Conservation (phyloP, 2,888 invertebrate species). For the Meteorus colon region DNA sequence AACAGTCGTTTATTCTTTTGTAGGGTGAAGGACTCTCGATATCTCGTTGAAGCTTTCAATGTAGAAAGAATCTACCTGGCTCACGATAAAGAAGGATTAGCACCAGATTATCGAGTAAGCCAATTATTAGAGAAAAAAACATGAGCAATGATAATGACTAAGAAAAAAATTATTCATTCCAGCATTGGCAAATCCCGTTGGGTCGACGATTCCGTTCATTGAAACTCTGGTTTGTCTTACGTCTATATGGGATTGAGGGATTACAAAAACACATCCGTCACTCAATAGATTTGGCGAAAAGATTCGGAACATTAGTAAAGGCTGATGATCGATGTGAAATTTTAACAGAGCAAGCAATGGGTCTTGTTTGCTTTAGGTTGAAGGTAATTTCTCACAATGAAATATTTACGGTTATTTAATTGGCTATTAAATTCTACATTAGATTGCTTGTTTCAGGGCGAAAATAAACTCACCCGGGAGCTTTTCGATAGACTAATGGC, state of each 20-base stretch:
- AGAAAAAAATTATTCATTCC: constrained; percentile 65
- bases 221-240: constrained; percentile 94
- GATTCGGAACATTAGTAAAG: constrained; percentile 83
- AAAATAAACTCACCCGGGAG: constrained; percentile 81
- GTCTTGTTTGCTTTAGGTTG: constrained; percentile 92
- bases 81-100: constrained; percentile 80
- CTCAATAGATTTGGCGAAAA: constrained; percentile 83
- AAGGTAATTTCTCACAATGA: constrained; percentile 74
- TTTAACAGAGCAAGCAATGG: constrained; percentile 82
- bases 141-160: neutral
- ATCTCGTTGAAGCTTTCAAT: constrained; percentile 89
- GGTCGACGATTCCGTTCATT: constrained; percentile 91
- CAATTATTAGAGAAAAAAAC: neutral
- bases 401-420: constrained; percentile 8
- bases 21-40: constrained; percentile 86
- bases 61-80: constrained; percentile 93
- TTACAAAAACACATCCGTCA: constrained; percentile 85
- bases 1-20: constrained; percentile 31
- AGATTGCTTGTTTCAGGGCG: constrained; percentile 73
- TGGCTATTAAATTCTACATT: constrained; percentile 3
- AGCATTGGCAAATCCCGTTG: constrained; percentile 91
- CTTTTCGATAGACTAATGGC: constrained; percentile 83
- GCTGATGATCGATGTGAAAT: constrained; percentile 87
- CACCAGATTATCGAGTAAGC: constrained; percentile 78
- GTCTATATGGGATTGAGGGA: constrained; percentile 87